Evolutionary conservation across 2,888 invertebrate genomes (phyloP), one percentile per base, ranked within the genome.

Genomic region (Cosmopolites sordidus): DNA sequence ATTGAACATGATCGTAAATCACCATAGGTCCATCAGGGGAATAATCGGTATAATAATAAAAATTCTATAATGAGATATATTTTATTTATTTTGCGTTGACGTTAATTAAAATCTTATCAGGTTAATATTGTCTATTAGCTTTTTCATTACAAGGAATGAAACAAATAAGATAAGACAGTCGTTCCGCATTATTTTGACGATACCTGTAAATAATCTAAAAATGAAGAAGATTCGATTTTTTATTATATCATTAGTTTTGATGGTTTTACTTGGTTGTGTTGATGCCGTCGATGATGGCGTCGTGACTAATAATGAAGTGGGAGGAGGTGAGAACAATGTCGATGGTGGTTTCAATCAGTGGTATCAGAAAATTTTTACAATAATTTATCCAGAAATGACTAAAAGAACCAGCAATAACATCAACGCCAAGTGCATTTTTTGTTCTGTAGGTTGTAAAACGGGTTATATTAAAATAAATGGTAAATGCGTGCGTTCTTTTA

Each of bases 401-500:
- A 17, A 27, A 14, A 22, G 29, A n/a, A 11, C 16, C 6, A 9
- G n/a, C 4, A 27, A 11, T 1, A 6, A 16, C 3, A 16, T 8
- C 18, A 48, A 41, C 8, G n/a, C 29, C 5, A 48, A 53, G 14
- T 54, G 51, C 37, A 45, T 58, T 33, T 16, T 54, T 8, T 44
- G 38, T 8, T 37, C 43, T 2, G 42, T 30, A 1, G 37, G 17
- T 30, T 59, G 59, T 16, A 52, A 51, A 27, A 1, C 16, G 1
- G 55, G 55, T 6, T 58, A 45, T 33, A 41, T 54, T 2, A 43
- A 48, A 27, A 40, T 48, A 12, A 58, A 51, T 30, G 57, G 59
- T 12, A 50, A 41, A 22, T 59, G 59, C 39, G 27, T 44, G 9
- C 47, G 30, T n/a, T n/a, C n/a, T n/a, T n/a, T n/a, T n/a, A n/a